Base-by-base conservation (phyloP, 2,888 invertebrate genomes). In the Drosophila hawaiiensis region DNA sequence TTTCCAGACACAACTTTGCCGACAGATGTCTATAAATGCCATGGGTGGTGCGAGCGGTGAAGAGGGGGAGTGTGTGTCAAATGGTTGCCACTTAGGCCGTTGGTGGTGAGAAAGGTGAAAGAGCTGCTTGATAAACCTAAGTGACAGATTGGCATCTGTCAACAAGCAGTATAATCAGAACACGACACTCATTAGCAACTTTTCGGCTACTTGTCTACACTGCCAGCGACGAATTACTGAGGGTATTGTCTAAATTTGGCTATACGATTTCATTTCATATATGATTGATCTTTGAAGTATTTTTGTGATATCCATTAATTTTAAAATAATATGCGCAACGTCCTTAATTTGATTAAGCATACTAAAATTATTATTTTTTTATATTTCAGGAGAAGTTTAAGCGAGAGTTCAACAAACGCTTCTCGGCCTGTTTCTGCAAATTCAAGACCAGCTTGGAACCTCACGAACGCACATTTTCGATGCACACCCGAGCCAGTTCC, bases 321-420 rank as follows among this genome's bases (percentile, higher is more conserved):
- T 47, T 22, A 7, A 47, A 47, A 14, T 22, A 16, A 35, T 35
- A 10, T 16, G 16, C 9, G 5, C 16, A 35, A 3, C 3, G 25
- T 5, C 6, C 7, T 47, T 22, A 22, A 14, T 22, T 25, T 14
- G 47, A 25, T 37, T 28, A 25, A 3, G 1, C 2, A 3, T 19
- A 12, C 12, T 29, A 19, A 25, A 4, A 25, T 19, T 1, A 25
- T 25, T 7, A 14, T 56, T 56, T 29, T 16, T 56, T 62, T 60
- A 39, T 52, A 47, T 22, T 65, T 93, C 93, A 97, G 96, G 97
- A 96, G 92, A 97, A 97, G 92, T 97, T 97, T 93, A 96, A 96
- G 92, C 95, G 96, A 59, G 97, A 97, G 93, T 96, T 97, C 87
- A 95, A 95, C 83, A 95, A 96, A 86, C 94, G 96, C 7, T 96